A percentile compares a stretch with the other conserved stretches of the same genome.
phyloP scores from a whole-genome alignment of 1,140 invertebrate genomes.

The Hesperophylax magnus region DNA sequence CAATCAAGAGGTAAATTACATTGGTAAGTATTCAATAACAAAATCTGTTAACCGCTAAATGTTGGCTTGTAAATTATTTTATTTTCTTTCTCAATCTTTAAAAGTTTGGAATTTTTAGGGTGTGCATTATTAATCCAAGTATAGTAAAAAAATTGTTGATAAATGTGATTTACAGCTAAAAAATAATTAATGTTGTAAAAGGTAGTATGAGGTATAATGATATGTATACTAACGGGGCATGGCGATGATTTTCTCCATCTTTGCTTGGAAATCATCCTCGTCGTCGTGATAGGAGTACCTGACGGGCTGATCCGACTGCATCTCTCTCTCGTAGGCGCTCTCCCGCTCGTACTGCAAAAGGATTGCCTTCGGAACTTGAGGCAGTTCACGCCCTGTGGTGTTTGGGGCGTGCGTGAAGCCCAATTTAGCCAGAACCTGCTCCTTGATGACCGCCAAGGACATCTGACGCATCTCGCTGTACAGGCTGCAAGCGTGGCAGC shows the following conservation, averaged over 20 bases:
- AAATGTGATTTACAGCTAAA: background rate
- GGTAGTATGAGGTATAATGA: background rate
- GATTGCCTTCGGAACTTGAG: slow-evolving; percentile 63
- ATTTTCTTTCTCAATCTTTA: too few relatives aligned
- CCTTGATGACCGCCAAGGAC: slow-evolving; percentile 76
- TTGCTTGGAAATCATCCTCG: slow-evolving; percentile 69
- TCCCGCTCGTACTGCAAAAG: slow-evolving; percentile 60
- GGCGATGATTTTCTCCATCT: slow-evolving; percentile 67
- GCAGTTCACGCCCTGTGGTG: slow-evolving; percentile 74
- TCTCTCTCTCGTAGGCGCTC: slow-evolving; percentile 59
- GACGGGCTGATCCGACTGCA: slow-evolving; percentile 65
- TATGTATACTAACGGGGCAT: slow-evolving; percentile 68
- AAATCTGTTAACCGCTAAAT: too few relatives aligned
- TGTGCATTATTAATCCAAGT: too few relatives aligned
- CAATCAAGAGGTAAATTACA: too few relatives aligned
- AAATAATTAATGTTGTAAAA: background rate
- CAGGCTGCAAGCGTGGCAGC: slow-evolving; percentile 72
- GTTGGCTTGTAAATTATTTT: too few relatives aligned
- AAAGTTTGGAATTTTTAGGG: too few relatives aligned
- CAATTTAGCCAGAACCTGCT: slow-evolving; percentile 77
- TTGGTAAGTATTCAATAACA: too few relatives aligned
- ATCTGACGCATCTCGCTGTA: slow-evolving; percentile 75
- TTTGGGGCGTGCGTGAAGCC: slow-evolving; percentile 78
- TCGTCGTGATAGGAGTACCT: slow-evolving; percentile 67
- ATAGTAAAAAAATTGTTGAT: too few relatives aligned